Percentiles rank a stretch among this genome's conserved stretches.
Evolutionary conservation across 2,113 vertebrate genomes (phyloP).

Genomic region (human): GRCh38 chr14:75941501-75942000

Average conservation of each 20-base stretch:
- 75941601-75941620: neutral
- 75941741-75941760: too few species aligned
- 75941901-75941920: neutral
- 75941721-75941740: too few species aligned
- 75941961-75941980: too few species aligned
- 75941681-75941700: too few species aligned
- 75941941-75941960: too few species aligned
- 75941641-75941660: too few species aligned
- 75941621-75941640: neutral
- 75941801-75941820: neutral
- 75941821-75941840: neutral
- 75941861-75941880: neutral
- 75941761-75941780: too few species aligned
- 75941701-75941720: too few species aligned
- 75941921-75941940: too few species aligned
- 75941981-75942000: too few species aligned
- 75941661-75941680: too few species aligned
- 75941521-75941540: neutral
- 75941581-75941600: neutral
- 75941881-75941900: neutral
- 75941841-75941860: neutral
- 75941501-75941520: conserved; percentile 1
- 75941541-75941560: neutral
- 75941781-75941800: too few species aligned
- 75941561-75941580: neutral